These are phyloP conservation scores for Ferdinandea cuprea DNA, from an alignment of 2,888 invertebrate species.

Conservation along the genomic window DNA sequence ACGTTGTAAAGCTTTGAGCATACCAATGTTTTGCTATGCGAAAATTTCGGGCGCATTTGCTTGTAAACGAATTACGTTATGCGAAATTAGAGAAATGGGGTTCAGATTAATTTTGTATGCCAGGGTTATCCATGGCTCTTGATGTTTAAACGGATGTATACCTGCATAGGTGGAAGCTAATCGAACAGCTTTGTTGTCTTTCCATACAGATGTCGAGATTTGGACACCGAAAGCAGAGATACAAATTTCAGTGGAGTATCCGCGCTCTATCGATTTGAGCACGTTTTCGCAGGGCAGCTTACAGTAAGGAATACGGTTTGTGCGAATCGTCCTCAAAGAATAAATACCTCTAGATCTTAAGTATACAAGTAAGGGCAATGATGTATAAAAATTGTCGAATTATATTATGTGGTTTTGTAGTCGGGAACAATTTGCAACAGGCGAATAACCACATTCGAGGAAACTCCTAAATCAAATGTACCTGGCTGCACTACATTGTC, in stretches of 20 bases:
- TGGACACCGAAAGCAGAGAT: not conserved
- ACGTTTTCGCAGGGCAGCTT: not conserved
- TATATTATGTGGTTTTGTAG: too few species aligned
- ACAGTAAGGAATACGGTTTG: not conserved
- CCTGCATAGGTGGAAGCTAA: slow-evolving; percentile 3
- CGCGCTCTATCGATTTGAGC: not conserved
- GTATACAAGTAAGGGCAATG: slow-evolving; percentile 4
- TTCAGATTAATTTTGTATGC: too few species aligned
- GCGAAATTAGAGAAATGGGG: too few species aligned
- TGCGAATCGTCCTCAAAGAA: not conserved
- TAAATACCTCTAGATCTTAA: not conserved
- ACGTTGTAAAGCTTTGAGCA: too few species aligned
- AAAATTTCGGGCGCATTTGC: too few species aligned
- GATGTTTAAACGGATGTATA: not conserved
- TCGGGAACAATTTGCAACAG: too few species aligned
- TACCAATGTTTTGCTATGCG: too few species aligned
- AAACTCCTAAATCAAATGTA: slow-evolving; percentile 8
- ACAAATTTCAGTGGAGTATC: not conserved
- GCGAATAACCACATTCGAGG: too few species aligned
- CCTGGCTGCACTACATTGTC: not conserved
- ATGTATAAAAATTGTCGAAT: too few species aligned
- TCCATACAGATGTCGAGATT: not conserved
- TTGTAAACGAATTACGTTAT: too few species aligned
- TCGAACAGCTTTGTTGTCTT: not conserved
- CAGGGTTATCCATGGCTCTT: too few species aligned